Evolutionary conservation across 2,113 vertebrate species (phyloP).

Genomic region (Percopsis transmontana): DNA sequence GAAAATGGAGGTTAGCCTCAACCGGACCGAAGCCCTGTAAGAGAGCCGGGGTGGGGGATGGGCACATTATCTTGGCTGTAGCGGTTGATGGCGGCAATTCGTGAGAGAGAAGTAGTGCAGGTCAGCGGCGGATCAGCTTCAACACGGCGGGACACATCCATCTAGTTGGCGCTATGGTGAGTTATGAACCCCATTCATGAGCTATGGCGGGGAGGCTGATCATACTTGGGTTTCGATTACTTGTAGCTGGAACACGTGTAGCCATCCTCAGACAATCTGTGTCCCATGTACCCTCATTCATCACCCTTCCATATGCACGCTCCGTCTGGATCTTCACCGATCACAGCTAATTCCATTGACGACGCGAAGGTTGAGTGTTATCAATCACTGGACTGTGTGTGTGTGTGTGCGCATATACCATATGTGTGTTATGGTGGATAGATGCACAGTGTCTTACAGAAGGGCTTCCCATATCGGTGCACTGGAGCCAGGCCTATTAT

Average conservation of each 20-base stretch:
- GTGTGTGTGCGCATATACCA: conserved; percentile 11
- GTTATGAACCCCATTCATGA: conserved; percentile 33
- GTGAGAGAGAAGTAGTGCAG: conserved; percentile 31
- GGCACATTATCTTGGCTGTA: conserved; percentile 13
- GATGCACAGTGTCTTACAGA: background rate
- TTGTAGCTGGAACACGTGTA: conserved; percentile 30
- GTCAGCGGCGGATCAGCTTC: conserved; percentile 55
- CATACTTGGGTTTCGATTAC: conserved; percentile 57
- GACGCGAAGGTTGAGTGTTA: conserved; percentile 4
- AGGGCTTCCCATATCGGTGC: conserved; percentile 6
- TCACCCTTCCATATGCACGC: conserved; percentile 39
- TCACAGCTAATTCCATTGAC: conserved; percentile 35
- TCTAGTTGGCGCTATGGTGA: conserved; percentile 41
- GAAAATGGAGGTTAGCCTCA: conserved; percentile 45
- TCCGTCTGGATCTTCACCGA: conserved; percentile 10
- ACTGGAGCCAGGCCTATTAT: conserved; percentile 14
- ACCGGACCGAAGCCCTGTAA: conserved; percentile 38
- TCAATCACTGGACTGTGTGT: conserved; percentile 21
- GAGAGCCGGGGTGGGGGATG: conserved; percentile 17
- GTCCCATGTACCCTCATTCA: conserved; percentile 32
- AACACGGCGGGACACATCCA: conserved; percentile 16
- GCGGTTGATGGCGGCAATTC: conserved; percentile 37
- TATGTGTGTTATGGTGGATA: background rate
- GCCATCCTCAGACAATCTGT: conserved; percentile 34
- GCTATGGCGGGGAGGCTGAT: conserved; percentile 32